Conservation (phyloP, 2,888 invertebrate genomes). For the Kuschelorhynchus macadamiae region DNA sequence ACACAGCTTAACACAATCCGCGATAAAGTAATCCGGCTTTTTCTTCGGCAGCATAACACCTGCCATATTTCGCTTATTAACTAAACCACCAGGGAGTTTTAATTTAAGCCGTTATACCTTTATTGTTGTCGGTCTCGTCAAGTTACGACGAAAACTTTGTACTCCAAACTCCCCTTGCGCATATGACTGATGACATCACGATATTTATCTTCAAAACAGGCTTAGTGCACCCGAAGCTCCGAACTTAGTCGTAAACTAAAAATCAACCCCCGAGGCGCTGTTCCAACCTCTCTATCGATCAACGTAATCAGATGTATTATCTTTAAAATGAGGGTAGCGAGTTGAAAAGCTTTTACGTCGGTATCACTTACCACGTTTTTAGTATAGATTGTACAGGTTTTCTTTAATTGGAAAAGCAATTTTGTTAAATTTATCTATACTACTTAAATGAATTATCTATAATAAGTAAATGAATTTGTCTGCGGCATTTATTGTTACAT, state of each 20-base stretch:
- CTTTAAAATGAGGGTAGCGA: slow-evolving; percentile 20
- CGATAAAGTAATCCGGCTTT: no score
- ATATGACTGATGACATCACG: slow-evolving; percentile 37
- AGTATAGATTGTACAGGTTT: slow-evolving; percentile 7
- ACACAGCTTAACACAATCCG: no score
- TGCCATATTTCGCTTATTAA: no score
- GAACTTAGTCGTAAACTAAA: slow-evolving; percentile 31
- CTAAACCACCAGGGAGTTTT: no score
- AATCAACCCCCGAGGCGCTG: slow-evolving; percentile 26
- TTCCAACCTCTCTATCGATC: slow-evolving; percentile 31
- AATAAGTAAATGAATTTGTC: no score
- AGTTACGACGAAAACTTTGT: slow-evolving; percentile 47
- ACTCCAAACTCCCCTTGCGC: slow-evolving; percentile 21
- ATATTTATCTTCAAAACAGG: slow-evolving; percentile 36
- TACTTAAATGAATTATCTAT: no score
- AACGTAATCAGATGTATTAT: slow-evolving; percentile 40
- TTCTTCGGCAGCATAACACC: no score
- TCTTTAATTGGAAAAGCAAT: no score
- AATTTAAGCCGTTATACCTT: no score
- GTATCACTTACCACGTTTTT: slow-evolving; percentile 20
- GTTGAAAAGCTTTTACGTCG: slow-evolving; percentile 24
- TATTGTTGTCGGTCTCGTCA: slow-evolving; percentile 12
- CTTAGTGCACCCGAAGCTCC: slow-evolving; percentile 25
- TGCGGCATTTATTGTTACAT: no score
- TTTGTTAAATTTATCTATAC: no score